phyloP scores from a whole-genome alignment of 2,888 invertebrate species.

The Scaptomyza polygonia region DNA sequence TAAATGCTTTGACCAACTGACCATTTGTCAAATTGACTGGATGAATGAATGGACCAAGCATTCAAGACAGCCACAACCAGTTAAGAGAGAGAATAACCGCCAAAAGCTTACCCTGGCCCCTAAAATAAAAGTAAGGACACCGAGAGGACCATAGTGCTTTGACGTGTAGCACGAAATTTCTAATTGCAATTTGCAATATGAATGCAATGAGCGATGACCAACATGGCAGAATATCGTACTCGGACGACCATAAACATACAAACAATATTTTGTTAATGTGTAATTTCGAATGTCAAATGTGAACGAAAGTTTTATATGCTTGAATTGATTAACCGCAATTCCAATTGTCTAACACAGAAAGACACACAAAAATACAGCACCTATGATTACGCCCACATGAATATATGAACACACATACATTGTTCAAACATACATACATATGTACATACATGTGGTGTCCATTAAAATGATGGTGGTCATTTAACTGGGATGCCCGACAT shows the following conservation, averaged over 20 bases:
- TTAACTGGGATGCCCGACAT: constrained; percentile 22
- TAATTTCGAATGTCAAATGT: constrained; percentile 15
- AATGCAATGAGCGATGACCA: too few species aligned
- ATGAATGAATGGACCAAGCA: constrained; percentile 24
- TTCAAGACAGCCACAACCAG: background rate
- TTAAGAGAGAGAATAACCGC: background rate
- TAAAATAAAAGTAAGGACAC: background rate
- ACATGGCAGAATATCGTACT: too few species aligned
- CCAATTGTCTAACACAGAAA: constrained; percentile 20
- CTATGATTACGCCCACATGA: constrained; percentile 13
- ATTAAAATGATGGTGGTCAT: constrained; percentile 52
- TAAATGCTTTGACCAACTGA: constrained; percentile 54
- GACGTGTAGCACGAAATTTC: constrained; percentile 42
- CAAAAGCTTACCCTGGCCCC: background rate
- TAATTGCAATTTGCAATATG: constrained; percentile 55
- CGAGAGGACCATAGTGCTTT: constrained; percentile 2
- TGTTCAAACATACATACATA: constrained; percentile 12
- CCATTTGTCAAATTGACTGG: constrained; percentile 7
- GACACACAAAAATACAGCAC: constrained; percentile 3
- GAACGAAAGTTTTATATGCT: constrained; percentile 7
- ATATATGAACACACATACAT: constrained; percentile 3
- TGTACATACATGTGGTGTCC: constrained; percentile 35
- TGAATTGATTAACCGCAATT: constrained; percentile 53
- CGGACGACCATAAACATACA: background rate
- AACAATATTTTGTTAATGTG: background rate